Conservation (phyloP, 1,140 invertebrate genomes). For the Wiebesia pumilae region DNA sequence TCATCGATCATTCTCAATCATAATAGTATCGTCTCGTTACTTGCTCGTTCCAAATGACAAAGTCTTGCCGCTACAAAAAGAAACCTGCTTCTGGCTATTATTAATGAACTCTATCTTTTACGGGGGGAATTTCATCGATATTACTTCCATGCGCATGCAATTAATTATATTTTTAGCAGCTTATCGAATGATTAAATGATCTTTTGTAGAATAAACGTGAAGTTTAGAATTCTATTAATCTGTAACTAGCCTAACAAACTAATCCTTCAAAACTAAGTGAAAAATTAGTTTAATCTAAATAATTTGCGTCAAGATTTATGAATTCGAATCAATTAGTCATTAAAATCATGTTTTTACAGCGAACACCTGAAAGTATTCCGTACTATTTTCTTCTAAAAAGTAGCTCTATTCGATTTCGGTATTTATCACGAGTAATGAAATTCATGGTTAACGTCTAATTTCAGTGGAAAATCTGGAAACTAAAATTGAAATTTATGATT, state of each 20-base stretch:
- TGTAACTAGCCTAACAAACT: neutral
- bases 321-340: too few relatives aligned
- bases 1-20: slow-evolving; percentile 23
- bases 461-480: too few relatives aligned
- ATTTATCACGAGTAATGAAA: too few relatives aligned
- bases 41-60: slow-evolving; percentile 8
- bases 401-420: too few relatives aligned
- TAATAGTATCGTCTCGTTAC: slow-evolving; percentile 45
- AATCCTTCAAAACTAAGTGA: neutral
- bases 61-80: slow-evolving; percentile 31
- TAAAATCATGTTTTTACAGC: too few relatives aligned
- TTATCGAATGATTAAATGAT: neutral
- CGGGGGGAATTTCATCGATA: neutral
- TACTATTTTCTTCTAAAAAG: too few relatives aligned
- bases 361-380: too few relatives aligned
- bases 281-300: neutral
- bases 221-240: neutral
- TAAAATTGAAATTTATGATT: too few relatives aligned
- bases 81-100: slow-evolving; percentile 25
- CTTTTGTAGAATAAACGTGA: neutral
- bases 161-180: neutral
- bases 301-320: too few relatives aligned
- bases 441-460: too few relatives aligned
- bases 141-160: neutral
- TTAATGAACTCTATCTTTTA: slow-evolving; percentile 37